These are phyloP conservation scores for Campoletis raptor DNA, from an alignment of 2,888 invertebrate species.

Conservation along the genomic window DNA sequence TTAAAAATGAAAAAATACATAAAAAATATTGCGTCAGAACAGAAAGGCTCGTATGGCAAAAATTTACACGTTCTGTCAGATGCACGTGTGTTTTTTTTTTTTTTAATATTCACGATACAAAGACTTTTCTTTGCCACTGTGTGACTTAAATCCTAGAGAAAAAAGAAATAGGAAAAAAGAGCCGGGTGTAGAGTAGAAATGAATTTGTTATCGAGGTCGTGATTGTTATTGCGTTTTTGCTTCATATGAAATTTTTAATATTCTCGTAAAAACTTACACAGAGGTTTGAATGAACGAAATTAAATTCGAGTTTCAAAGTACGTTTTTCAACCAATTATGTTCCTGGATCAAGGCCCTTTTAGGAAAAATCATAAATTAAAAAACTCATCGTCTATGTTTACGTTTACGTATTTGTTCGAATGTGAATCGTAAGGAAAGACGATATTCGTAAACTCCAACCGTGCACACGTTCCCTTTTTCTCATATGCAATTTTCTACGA, in stretches of 20 bases:
- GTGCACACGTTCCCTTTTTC: conserved; percentile 46
- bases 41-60: neutral
- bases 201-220: conserved; percentile 64
- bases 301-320: conserved; percentile 4
- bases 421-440: neutral
- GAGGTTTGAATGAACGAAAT: neutral
- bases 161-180: neutral
- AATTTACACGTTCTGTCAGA: neutral
- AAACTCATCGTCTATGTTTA: neutral
- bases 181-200: conserved; percentile 22
- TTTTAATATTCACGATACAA: conserved; percentile 4
- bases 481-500: conserved; percentile 53
- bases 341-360: conserved; percentile 37
- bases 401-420: neutral
- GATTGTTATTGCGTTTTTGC: conserved; percentile 32
- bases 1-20: neutral
- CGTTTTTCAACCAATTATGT: conserved; percentile 27
- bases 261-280: neutral
- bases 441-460: conserved; percentile 29
- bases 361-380: neutral
- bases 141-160: neutral
- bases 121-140: neutral
- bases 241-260: neutral
- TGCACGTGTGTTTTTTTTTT: neutral
- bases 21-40: neutral